Percentiles rank a stretch among this genome's conserved stretches.
Conservation (phyloP, 1,140 invertebrate genomes). For the Pseudobourletiella spinata region DNA sequence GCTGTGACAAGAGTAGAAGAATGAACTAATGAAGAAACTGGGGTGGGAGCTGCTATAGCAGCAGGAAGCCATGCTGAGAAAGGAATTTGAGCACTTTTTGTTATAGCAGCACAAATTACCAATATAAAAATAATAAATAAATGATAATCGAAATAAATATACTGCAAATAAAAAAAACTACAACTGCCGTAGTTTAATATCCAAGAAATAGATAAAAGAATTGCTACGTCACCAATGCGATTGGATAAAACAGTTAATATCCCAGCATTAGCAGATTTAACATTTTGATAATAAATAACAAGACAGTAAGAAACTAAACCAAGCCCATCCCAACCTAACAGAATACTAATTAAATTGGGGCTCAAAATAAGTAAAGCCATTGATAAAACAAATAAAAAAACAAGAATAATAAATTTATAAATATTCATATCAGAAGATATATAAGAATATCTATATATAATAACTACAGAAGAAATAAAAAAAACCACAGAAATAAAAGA, state of each 20-base stretch:
- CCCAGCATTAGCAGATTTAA: constrained; percentile 50
- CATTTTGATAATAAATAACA: constrained; percentile 56
- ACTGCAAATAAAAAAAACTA: constrained; percentile 43
- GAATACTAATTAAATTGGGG: constrained; percentile 56
- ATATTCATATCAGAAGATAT: constrained; percentile 46
- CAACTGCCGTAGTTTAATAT: constrained; percentile 47
- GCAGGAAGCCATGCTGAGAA: constrained; percentile 60
- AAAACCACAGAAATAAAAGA: constrained; percentile 50
- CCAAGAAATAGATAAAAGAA: constrained; percentile 49
- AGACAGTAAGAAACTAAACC: constrained; percentile 57
- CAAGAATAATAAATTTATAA: constrained; percentile 50
- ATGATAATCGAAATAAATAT: no score
- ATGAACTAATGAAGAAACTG: constrained; percentile 61
- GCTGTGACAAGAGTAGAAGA: constrained; percentile 64
- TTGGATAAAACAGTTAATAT: constrained; percentile 54
- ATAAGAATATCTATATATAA: constrained; percentile 52
- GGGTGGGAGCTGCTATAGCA: constrained; percentile 59
- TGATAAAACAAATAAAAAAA: constrained; percentile 55
- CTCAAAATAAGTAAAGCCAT: constrained; percentile 59
- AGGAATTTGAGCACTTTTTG: constrained; percentile 63
- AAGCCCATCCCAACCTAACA: constrained; percentile 59
- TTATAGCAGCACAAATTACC: constrained; percentile 50
- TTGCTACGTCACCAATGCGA: constrained; percentile 51
- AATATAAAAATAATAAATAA: constrained; percentile 44
- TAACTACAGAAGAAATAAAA: constrained; percentile 50